Percentiles rank a stretch among this genome's conserved stretches.
These are phyloP conservation scores for Cinclus cinclus DNA, from an alignment of 2,113 vertebrate species.

Conservation along the genomic window DNA sequence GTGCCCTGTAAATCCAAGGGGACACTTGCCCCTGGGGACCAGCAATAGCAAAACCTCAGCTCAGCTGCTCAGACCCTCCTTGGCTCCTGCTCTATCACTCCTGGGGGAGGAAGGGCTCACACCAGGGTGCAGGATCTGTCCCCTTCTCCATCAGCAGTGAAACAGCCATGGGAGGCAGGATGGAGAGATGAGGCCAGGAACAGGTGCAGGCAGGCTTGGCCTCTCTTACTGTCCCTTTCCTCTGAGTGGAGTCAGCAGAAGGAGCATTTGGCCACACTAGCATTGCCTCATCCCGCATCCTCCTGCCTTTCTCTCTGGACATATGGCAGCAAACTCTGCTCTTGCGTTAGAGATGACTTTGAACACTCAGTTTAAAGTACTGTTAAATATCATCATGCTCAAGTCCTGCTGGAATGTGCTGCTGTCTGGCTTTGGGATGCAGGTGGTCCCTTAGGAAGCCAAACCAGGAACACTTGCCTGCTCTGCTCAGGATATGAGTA, in stretches of 20 bases:
- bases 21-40: background rate
- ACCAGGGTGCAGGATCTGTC: background rate
- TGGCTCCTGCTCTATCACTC: background rate
- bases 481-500: background rate
- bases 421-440: accelerated
- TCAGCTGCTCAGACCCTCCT: background rate
- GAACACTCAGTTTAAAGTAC: background rate
- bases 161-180: background rate
- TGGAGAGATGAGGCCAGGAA: background rate
- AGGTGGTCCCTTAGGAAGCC: background rate
- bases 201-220: background rate
- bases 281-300: background rate
- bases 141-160: background rate
- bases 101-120: background rate
- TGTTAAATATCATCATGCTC: background rate
- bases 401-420: background rate
- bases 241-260: background rate
- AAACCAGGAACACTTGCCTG: background rate
- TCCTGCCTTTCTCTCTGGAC: background rate
- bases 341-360: background rate
- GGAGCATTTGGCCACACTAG: background rate
- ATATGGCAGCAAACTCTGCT: background rate
- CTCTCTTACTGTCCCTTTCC: background rate
- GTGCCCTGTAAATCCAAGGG: background rate
- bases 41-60: background rate